Base-by-base conservation (phyloP, 64 coral and sea anemone genomes). In the Stichodactyla helianthus region DNA sequence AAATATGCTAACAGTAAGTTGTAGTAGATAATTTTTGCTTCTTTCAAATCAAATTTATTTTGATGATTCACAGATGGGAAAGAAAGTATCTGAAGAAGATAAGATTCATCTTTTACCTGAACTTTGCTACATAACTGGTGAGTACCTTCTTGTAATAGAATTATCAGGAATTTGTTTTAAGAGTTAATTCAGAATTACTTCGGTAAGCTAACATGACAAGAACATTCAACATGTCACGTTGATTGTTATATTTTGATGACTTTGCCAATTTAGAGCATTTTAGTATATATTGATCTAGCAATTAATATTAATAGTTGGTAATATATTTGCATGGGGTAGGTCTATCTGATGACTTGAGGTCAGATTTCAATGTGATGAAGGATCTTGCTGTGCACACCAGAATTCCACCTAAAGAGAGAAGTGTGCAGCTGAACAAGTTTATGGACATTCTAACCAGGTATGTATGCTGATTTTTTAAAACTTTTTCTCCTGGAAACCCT, bases 111-210 rank as follows among this genome's bases (percentile, higher is more conserved):
- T 26, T 84, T 78, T 99, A 18, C 97, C 97, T 51, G 93, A 99
- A 28, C 79, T 99, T 20, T 99, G 97, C 86, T 95, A 92, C 85
- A 77, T 99, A 80, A 99, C 97, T 70, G 97, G 97, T 99, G 77
- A 70, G 50, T 59, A 59, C 57, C 3, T 59, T 11, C 57, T 59
- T 52, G 71, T 12, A 0, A 18, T 10, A 65, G 82, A 12, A 86
- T 27, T 74, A n/a, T n/a, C n/a, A n/a, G 5, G 11, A 85, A 55
- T 52, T 53, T n/a, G 10, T n/a, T 59, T 10, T 2, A 11, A 3
- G 7, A 10, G 57, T 10, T 12, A 16, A 14, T 11, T 59, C 11
- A 59, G 57, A 11, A 10, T 16, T 14, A 14, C 57, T 59, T 59
- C 17, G 57, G 17, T 59, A 14, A 59, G 13, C 55, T 13, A 7